These are phyloP conservation scores for Todiramphus saurophagus DNA, from an alignment of 2,113 vertebrate genomes.

Conservation along the genomic window DNA sequence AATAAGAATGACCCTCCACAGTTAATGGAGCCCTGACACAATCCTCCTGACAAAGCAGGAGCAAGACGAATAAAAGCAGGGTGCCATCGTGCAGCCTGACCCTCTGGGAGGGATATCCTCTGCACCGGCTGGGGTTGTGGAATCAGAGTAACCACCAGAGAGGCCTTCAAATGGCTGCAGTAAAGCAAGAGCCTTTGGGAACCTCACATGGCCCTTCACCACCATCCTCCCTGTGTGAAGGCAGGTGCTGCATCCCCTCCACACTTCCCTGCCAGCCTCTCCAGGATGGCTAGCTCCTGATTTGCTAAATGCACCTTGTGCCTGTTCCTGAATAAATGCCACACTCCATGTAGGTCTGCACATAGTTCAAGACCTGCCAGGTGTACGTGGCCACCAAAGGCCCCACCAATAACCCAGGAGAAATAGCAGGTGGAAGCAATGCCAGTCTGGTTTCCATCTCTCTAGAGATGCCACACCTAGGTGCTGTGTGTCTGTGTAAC, in stretches of 20 bases:
- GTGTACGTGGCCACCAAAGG: not conserved
- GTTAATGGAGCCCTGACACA: not conserved
- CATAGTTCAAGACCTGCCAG: fast-evolving
- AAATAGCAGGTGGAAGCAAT: not conserved
- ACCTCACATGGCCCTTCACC: not conserved
- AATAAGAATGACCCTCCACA: not conserved
- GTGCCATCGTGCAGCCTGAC: not conserved
- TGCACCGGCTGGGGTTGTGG: not conserved
- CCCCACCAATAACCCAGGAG: not conserved
- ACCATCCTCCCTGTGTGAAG: not conserved
- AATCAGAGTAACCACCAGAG: not conserved
- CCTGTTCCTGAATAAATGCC: fast-evolving
- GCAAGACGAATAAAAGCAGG: not conserved
- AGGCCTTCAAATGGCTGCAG: not conserved
- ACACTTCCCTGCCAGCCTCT: not conserved
- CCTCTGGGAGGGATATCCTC: not conserved
- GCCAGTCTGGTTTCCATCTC: fast-evolving
- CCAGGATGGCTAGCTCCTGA: not conserved
- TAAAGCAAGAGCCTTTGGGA: not conserved
- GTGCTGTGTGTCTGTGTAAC: not conserved
- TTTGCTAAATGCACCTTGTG: not conserved
- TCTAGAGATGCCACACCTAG: not conserved
- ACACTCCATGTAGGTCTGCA: fast-evolving
- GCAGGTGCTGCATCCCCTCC: not conserved
- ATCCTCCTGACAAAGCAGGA: not conserved